Evolutionary conservation across 2,113 vertebrate genomes (phyloP), one percentile per base, ranked within the genome.

Genomic region (Dolichotis patagonum): DNA sequence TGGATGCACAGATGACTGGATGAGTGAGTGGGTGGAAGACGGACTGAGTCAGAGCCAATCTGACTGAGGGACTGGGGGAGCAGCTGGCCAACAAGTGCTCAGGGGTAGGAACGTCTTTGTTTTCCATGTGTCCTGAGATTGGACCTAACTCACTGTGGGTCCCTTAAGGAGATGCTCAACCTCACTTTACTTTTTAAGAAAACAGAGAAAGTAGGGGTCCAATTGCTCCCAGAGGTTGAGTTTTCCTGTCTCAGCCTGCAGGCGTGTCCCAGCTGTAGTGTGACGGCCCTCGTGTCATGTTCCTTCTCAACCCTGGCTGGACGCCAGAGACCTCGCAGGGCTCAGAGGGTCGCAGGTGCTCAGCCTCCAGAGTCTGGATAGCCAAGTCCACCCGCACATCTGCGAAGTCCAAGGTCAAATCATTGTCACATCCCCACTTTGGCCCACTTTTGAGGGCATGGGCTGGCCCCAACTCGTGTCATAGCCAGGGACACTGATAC

Each of bases 391-490:
- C 2, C 3, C 4, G 43, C 1, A 7, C 0, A 8, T 49, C 38
- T 69, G n/a, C 6, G 46, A 32, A 2, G 54, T 88, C 63, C 24
- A 4, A 54, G 38, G 83, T 8, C 28, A 10, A 67, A 62, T 22
- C 10, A 22, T 35, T 17, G 35, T 20, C 28, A 30, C 49, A 35
- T 30, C 32, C 13, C 38, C 4, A 22, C 7, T 52, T 14, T 0
- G 0, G 16, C 28, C 1, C 4, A 3, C 62, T 7, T 54, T 54
- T 1, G 8, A 38, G n/a, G n/a, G 1, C 30, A 0, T 0, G 62
- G 22, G 16, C 24, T 32, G 38, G 16, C 32, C 14, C 16, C 12
- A 7, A 6, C 13, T 43, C 6, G 0, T 38, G 24, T 46, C 5
- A 6, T 1, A 0, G 49, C 7, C 3, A 8, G 12, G 9, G 49